Base-by-base conservation (phyloP, 2,888 invertebrate genomes). In the Xanthia icteritia region DNA sequence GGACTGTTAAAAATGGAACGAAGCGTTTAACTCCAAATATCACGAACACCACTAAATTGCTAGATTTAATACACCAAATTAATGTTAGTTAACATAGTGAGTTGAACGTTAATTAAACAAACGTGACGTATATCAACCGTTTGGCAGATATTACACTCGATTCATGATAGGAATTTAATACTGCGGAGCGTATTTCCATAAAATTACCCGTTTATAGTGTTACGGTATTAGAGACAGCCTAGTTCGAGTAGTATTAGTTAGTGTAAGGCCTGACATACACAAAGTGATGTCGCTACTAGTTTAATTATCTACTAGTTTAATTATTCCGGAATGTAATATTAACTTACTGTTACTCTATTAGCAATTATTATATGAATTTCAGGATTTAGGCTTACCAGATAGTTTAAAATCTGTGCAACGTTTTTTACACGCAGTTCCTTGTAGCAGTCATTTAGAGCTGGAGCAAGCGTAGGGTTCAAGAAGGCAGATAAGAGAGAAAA, bases 151-250 rank as follows among this genome's bases (percentile, higher is more conserved):
- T 84, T 84, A 84, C 27, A 69, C 61, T 80, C 27, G 27, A 61
- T 48, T 48, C 67, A 45, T 65, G 71, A 81, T 82, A 65, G 82
- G 75, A 84, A 81, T 82, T 72, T 76, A 81, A 82, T 84, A 82
- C 56, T 23, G 60, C 11, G 15, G 13, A 71, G 60, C 81, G 36
- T 56, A 72, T 72, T 65, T 5, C 60, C n/a, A 68, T 80, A 75
- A 71, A 71, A 84, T 80, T 68, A 65, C 60, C 36, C 27, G n/a
- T 75, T 84, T 51, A 69, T 64, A 58, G 23, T 68, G 48, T 74
- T 54, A 71, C 63, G 6, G 48, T 67, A 79, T 74, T 70, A 63
- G 20, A 67, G 17, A 65, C 20, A 51, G 51, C 27, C 58, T 60
- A 70, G 31, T 61, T 66, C 5, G 15, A 27, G 54, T 42, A 70